A percentile compares a stretch with the other conserved stretches of the same genome.
phyloP scores from a whole-genome alignment of 2,888 invertebrate genomes.

The Leucania comma region DNA sequence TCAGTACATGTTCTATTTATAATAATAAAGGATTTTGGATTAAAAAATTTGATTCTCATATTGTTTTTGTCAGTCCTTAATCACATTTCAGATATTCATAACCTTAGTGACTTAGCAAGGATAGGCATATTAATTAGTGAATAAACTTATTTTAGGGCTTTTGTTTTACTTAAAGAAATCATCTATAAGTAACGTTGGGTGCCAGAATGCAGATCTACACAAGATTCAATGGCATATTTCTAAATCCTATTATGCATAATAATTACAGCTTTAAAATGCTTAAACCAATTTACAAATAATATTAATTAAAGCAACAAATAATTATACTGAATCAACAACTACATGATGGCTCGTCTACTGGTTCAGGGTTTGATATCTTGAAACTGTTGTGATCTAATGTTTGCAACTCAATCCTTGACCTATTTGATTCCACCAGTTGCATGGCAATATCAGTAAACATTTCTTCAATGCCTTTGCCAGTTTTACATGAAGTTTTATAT shows the following conservation, averaged over 20 bases:
- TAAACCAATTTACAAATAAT: conserved; percentile 37
- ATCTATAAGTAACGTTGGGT: conserved; percentile 10
- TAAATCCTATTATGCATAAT: conserved; percentile 36
- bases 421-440: conserved; percentile 94
- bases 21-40: conserved; percentile 15
- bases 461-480: conserved; percentile 96
- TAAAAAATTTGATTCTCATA: background rate
- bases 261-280: conserved; percentile 25
- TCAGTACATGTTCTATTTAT: background rate
- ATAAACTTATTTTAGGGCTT: conserved; percentile 27
- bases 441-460: conserved; percentile 97
- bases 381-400: conserved; percentile 94
- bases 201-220: too few species aligned
- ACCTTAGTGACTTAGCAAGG: conserved; percentile 49
- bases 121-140: conserved; percentile 18
- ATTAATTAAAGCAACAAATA: conserved; percentile 50
- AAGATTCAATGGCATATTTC: conserved; percentile 28
- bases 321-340: conserved; percentile 77
- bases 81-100: conserved; percentile 43
- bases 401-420: conserved; percentile 95
- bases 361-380: conserved; percentile 93
- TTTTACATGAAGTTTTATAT: conserved; percentile 97
- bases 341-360: conserved; percentile 88
- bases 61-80: background rate
- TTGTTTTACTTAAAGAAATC: conserved; percentile 1